These are phyloP conservation scores for Drosophila ustulata DNA, from an alignment of 2,888 invertebrate genomes.

Conservation along the genomic window DNA sequence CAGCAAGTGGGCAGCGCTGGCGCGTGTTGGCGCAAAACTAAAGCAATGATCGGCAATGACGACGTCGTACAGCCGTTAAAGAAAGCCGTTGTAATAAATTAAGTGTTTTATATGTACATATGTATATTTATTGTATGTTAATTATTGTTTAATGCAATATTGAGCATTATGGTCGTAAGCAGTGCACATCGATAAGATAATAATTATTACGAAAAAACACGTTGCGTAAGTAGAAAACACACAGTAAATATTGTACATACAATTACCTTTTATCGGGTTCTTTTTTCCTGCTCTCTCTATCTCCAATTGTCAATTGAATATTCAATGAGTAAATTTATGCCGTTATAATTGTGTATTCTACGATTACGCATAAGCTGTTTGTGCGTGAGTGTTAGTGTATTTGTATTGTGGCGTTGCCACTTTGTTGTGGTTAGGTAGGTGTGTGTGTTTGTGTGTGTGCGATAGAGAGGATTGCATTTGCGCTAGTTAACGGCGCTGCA, in stretches of 20 bases:
- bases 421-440: conserved; percentile 7
- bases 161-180: conserved; percentile 44
- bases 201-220: conserved; percentile 18
- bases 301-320: conserved; percentile 22
- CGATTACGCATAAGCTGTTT: conserved; percentile 22
- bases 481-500: conserved; percentile 38
- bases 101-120: conserved; percentile 52
- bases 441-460: conserved; percentile 1
- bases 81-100: conserved; percentile 9
- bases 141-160: conserved; percentile 37
- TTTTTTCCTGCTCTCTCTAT: conserved; percentile 7
- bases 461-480: conserved; percentile 16
- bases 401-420: conserved; percentile 44
- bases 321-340: conserved; percentile 54
- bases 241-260: conserved; percentile 8
- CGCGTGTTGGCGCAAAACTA: conserved; percentile 13
- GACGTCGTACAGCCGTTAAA: conserved; percentile 1
- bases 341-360: conserved; percentile 46
- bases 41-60: conserved; percentile 39
- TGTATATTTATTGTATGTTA: conserved; percentile 31
- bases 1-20: conserved; percentile 41
- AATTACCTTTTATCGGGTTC: conserved; percentile 14
- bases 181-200: conserved; percentile 30
- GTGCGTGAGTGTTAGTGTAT: conserved; percentile 9
- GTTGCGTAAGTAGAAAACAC: conserved; percentile 53